Base-by-base conservation (phyloP, 37 sponge, comb jelly and placozoan species). In the Chondrosia reniformis region DNA sequence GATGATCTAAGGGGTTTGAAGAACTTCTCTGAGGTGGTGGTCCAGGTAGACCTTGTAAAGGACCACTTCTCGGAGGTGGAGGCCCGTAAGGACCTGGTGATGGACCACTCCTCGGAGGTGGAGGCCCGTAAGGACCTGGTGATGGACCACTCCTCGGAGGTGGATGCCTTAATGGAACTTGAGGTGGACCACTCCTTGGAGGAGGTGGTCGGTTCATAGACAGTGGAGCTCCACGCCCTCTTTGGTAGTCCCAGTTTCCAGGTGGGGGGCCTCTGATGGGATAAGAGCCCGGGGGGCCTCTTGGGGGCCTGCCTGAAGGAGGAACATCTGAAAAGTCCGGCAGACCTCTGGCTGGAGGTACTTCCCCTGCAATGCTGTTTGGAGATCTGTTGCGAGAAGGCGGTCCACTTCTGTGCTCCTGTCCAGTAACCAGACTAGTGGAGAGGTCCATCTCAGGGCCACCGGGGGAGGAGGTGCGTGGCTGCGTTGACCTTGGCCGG, bases 381-480 rank as follows among this genome's bases (percentile, higher is more conserved):
- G 58, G 58, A 28, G 58, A 56, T 28, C 58, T 56, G 58, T 28
- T 56, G 7, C 58, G 58, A 28, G 58, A 56, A 2, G 58, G 58
- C 2, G 58, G 58, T 24, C 58, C 58, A 24, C 58, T 28, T 28
- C 58, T 56, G 6, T 28, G n/a, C n/a, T n/a, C 58, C 27, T 24
- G 58, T 24, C 25, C 58, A 4, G 58, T 28, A 1, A 34, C 72
- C 24, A 22, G 32, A 25, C 22, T 13, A 21, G 9, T 25, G 2
- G 36, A 31, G 25, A 34, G 37, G 37, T 69, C 72, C 41, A 39
- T 25, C 58, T 56, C 58, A 56, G 58, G 58, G 7, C 58, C 58
- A 24, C 58, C 58, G 24, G 72, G 72, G 72, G 72, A 69, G 4
- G 72, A 69, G 72, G 72, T 69, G 1, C 72, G 72, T 40, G 72